Evolutionary conservation across 2,888 invertebrate genomes (phyloP), one percentile per base, ranked within the genome.

Genomic region (Cheilosia variabilis): DNA sequence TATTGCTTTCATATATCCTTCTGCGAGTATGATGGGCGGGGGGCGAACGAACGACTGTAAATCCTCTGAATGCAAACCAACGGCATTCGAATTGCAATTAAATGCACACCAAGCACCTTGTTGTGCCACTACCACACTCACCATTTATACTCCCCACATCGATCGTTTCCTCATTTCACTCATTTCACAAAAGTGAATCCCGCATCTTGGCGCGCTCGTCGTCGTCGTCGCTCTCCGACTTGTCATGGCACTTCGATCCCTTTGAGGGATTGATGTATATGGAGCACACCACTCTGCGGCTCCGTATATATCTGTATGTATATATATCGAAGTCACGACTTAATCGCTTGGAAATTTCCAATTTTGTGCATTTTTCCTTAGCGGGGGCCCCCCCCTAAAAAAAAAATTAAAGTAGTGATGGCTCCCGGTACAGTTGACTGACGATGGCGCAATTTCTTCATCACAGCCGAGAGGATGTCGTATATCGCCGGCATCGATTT

Each of bases 341-440:
- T 86, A 86, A 81, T 86, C 86, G 86, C 34, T 81, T 81, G 86
- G 86, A 86, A 86, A 86, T 76, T 77, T 81, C 76, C 86, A 81
- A 86, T 86, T 86, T 86, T 62, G 81, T 72, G 81, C 66, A 86
- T 68, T 81, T 82, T 71, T 62, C 24, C 63, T 52, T 19, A 19
- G 69, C 31, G 60, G 31, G 31, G 31, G 31, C 9, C 9, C 1
- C 2, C 3, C n/a, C n/a, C n/a, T 1, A 34, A 7, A 34, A 34
- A 34, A 13, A 37, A 37, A 13, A 37, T 1, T 1, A 13, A 53
- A 50, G 55, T 63, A 69, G 47, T 71, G 65, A 55, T 57, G 53
- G 37, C 13, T 41, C 50, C n/a, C 6, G 19, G 72, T 57, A 24
- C 73, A 73, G 52, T 52, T 80, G 76, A 71, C 69, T 71, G 80